These are phyloP conservation scores for Sebastes minor DNA, from an alignment of 2,797 vertebrate genomes.

Conservation along the genomic window DNA sequence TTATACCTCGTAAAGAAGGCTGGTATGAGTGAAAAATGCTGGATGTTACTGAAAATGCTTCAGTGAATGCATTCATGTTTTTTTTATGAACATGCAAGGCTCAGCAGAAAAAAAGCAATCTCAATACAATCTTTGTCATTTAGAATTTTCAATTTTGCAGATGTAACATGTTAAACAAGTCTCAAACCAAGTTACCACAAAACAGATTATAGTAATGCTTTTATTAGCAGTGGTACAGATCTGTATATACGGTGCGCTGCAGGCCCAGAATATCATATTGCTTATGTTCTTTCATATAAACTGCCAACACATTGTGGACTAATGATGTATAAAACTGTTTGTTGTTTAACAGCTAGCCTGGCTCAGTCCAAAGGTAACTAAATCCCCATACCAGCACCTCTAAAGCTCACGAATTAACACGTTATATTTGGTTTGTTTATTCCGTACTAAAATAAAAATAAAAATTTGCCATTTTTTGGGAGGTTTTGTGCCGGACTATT, in stretches of 20 bases:
- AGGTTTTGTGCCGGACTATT: not conserved
- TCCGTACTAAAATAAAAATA: not conserved
- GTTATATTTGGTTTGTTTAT: not conserved
- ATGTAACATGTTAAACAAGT: constrained; percentile 39
- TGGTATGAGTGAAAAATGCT: constrained; percentile 29
- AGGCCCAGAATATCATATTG: constrained; percentile 1
- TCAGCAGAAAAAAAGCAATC: constrained; percentile 35
- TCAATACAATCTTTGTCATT: constrained; percentile 33
- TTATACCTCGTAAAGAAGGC: constrained; percentile 52
- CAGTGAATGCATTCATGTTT: constrained; percentile 24
- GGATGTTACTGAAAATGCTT: constrained; percentile 23
- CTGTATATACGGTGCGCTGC: constrained; percentile 6
- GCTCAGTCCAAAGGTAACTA: not conserved
- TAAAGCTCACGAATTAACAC: not conserved
- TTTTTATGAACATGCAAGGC: constrained; percentile 19
- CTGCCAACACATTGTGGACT: not conserved
- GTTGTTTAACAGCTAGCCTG: not conserved
- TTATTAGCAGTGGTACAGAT: constrained; percentile 17
- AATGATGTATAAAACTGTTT: constrained; percentile 8
- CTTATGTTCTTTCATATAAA: constrained; percentile 10
- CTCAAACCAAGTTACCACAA: constrained; percentile 35
- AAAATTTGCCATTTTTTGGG: not conserved
- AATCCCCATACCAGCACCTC: not conserved
- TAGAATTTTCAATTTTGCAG: constrained; percentile 41
- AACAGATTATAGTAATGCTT: constrained; percentile 31